These are phyloP conservation scores for Scomberomorus guttatus DNA, from an alignment of 2,797 vertebrate genomes.

Conservation along the genomic window DNA sequence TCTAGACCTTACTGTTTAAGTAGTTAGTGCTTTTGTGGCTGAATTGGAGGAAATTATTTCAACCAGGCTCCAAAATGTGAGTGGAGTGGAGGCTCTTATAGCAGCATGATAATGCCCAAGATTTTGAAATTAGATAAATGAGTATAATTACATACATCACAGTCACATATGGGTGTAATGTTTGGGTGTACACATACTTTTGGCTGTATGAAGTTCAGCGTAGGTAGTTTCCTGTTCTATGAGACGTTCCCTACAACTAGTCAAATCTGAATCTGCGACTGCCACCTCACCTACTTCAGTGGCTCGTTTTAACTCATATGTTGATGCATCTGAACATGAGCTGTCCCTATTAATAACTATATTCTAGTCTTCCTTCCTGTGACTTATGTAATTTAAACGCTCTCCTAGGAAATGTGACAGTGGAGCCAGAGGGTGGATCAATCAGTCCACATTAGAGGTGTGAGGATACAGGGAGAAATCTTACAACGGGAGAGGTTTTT, in stretches of 20 bases:
- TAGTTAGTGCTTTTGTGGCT: background rate
- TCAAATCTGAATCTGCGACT: slow-evolving; percentile 2
- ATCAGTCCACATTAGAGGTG: slow-evolving; percentile 3
- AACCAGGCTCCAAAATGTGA: background rate
- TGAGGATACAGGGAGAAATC: background rate
- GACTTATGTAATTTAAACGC: slow-evolving; percentile 34
- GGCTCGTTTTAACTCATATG: slow-evolving; percentile 7
- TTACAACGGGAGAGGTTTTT: slow-evolving; percentile 31
- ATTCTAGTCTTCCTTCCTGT: background rate
- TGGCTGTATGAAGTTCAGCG: background rate
- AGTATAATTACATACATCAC: background rate
- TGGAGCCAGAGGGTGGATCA: slow-evolving; percentile 12
- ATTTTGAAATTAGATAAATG: background rate
- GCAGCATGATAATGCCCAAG: too few species aligned
- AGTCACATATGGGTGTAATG: background rate
- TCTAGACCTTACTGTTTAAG: too few species aligned
- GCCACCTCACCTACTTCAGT: background rate
- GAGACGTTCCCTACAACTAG: background rate
- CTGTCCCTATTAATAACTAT: slow-evolving; percentile 42
- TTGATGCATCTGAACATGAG: slow-evolving; percentile 36
- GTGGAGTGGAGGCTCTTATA: background rate
- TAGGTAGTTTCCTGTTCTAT: background rate
- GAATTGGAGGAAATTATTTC: background rate
- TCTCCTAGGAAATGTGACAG: slow-evolving; percentile 21
- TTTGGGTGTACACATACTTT: background rate